Evolutionary conservation across 2,888 invertebrate species (phyloP).

Genomic region (Meteorus colon): DNA sequence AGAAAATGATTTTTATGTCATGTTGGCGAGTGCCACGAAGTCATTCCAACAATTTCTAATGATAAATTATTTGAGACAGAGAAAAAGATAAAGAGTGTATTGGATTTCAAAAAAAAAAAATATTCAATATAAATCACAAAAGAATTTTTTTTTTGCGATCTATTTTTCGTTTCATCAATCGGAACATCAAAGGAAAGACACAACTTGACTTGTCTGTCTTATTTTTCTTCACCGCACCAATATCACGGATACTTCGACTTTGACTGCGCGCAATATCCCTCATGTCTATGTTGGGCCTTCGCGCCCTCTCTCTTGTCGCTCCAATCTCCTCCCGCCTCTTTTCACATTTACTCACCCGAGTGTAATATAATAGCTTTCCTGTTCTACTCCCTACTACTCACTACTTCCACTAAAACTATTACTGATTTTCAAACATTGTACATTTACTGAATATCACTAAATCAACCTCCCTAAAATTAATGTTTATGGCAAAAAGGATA

Average conservation of each 20-base stretch:
- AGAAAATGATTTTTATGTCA: not conserved
- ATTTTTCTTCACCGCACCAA: slow-evolving; percentile 11
- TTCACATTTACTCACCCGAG: slow-evolving; percentile 4
- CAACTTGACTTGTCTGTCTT: not conserved
- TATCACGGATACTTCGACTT: slow-evolving; percentile 51
- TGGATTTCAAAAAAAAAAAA: not conserved
- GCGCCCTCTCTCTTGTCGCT: slow-evolving; percentile 40
- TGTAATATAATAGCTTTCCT: slow-evolving; percentile 28
- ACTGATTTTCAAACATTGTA: not conserved
- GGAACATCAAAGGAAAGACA: slow-evolving; percentile 3
- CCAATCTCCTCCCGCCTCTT: slow-evolving; percentile 37
- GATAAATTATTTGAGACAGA: too few species aligned
- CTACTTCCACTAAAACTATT: too few species aligned
- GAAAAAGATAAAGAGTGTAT: not conserved
- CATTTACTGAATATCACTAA: not conserved
- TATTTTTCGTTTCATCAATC: slow-evolving; percentile 19
- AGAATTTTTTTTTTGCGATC: slow-evolving; percentile 8
- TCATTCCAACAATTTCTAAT: slow-evolving; percentile 15
- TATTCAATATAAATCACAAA: not conserved
- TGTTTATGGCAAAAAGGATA: not conserved
- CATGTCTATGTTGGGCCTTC: slow-evolving; percentile 50
- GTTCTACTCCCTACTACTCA: slow-evolving; percentile 13
- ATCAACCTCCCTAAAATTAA: not conserved
- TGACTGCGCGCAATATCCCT: slow-evolving; percentile 51
- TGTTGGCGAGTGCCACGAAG: slow-evolving; percentile 1